Evolutionary conservation across 2,888 invertebrate species (phyloP), one percentile per base, ranked within the genome.

Genomic region (Drosophila macrospina): DNA sequence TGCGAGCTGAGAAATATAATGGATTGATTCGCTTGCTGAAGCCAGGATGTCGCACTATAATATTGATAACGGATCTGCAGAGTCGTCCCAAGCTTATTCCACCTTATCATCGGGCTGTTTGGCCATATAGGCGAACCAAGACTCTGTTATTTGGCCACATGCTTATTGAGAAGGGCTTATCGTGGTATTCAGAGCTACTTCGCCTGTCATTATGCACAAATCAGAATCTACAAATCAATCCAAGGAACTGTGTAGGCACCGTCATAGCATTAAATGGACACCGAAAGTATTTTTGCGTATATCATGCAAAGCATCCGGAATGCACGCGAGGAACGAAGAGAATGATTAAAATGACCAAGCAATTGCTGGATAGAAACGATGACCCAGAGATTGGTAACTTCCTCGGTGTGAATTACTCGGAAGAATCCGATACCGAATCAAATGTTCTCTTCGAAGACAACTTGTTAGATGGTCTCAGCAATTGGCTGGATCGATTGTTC

Each of bases 251-350:
- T 91, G 96, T 99, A 42, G 99, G 99, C 57, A 98, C 98, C 4
- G 99, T 99, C 65, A 93, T 99, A 47, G 96, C 98, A 1, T 93
- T 99, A 73, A 99, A 99, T 93, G 99, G 99, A 24, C 97, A 98
- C 93, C 94, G 99, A 73, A 98, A 98, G 93, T 99, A 99, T 93
- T 99, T 98, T 93, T 99, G 98, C 92, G 98, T 99, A 94, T 99
- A 98, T 93, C 99, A 99, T 93, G 98, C 98, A 62, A 98, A 97
- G 93, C 98, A 98, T 92, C 97, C 97, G 1, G 98, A 97, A 93
- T 94, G 94, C 65, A 93, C 93, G 75, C 94, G 94, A 86, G 94
- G 95, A 45, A 94, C 94, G 56, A 95, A 95, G 95, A 93, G 96
- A 80, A 95, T 96, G 94, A 93, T 94, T 36, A 94, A 95, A 90